Evolutionary conservation across 2,888 invertebrate species (phyloP).

Genomic region (Netelia melanura): DNA sequence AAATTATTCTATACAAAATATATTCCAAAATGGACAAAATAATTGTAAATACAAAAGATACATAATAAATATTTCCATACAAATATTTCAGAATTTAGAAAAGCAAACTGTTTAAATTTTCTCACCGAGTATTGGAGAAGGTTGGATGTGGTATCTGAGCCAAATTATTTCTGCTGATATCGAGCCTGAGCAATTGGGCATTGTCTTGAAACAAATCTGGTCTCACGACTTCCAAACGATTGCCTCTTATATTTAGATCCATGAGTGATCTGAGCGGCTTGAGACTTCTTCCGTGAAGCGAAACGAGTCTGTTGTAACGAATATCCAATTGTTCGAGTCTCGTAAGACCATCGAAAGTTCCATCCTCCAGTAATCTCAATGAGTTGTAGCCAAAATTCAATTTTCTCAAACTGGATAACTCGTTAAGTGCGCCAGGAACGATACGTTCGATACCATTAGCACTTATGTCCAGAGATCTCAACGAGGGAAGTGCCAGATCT

Average conservation of each 20-base stretch:
- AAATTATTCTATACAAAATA: not conserved
- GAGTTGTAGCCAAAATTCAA: constrained; percentile 91
- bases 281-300: constrained; percentile 89
- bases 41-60: constrained; percentile 29
- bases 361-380: constrained; percentile 89
- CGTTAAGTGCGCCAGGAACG: constrained; percentile 88
- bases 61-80: not conserved
- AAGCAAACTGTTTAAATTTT: constrained; percentile 8
- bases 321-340: constrained; percentile 91
- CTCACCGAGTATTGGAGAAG: constrained; percentile 86
- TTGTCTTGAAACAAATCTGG: constrained; percentile 90
- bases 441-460: constrained; percentile 91
- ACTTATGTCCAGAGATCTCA: constrained; percentile 91
- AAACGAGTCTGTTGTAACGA: constrained; percentile 90
- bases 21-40: not conserved
- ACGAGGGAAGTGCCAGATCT: constrained; percentile 90
- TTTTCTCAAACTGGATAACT: constrained; percentile 89
- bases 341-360: constrained; percentile 89
- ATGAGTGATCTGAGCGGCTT: constrained; percentile 88
- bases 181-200: constrained; percentile 88
- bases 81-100: not conserved
- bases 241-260: constrained; percentile 91
- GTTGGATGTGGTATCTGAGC: constrained; percentile 89
- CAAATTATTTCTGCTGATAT: constrained; percentile 91
- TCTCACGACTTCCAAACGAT: constrained; percentile 90